These are phyloP conservation scores for Tetropium fuscum DNA, from an alignment of 2,888 invertebrate genomes.

Conservation along the genomic window DNA sequence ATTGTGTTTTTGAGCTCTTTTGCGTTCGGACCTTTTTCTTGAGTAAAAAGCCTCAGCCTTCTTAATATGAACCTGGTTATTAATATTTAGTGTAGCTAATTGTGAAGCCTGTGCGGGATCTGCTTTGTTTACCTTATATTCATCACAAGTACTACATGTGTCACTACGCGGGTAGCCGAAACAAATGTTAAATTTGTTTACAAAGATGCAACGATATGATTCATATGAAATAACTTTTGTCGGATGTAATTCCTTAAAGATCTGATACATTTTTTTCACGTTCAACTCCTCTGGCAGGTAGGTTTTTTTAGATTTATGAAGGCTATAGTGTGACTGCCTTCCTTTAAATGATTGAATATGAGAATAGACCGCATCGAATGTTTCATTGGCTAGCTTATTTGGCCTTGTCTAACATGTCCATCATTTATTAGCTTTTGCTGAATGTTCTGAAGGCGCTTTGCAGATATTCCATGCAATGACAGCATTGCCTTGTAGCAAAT, in stretches of 20 bases:
- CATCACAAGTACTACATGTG: constrained; percentile 47
- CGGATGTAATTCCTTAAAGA: constrained; percentile 37
- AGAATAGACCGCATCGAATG: background rate
- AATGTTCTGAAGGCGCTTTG: background rate
- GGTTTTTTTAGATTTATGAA: constrained; percentile 5
- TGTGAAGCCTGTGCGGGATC: background rate
- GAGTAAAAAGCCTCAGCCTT: constrained; percentile 15
- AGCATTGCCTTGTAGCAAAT: background rate
- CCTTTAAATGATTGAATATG: constrained; percentile 24
- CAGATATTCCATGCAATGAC: background rate
- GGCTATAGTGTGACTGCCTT: constrained; percentile 18
- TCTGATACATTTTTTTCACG: constrained; percentile 55
- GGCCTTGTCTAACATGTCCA: background rate
- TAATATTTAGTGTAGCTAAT: background rate
- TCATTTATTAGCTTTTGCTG: background rate
- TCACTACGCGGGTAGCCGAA: constrained; percentile 52
- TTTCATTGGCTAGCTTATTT: background rate
- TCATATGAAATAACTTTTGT: constrained; percentile 39
- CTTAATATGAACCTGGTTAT: constrained; percentile 9
- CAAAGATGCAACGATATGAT: constrained; percentile 46
- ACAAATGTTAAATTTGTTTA: constrained; percentile 45
- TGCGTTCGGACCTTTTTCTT: constrained; percentile 10
- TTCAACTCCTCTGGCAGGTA: constrained; percentile 25
- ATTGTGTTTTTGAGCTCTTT: background rate
- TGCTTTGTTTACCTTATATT: constrained; percentile 15